A percentile compares a stretch with the other conserved stretches of the same genome.
These are phyloP conservation scores for Hirtodrosophila trivittata DNA, from an alignment of 2,888 invertebrate species.

Conservation along the genomic window DNA sequence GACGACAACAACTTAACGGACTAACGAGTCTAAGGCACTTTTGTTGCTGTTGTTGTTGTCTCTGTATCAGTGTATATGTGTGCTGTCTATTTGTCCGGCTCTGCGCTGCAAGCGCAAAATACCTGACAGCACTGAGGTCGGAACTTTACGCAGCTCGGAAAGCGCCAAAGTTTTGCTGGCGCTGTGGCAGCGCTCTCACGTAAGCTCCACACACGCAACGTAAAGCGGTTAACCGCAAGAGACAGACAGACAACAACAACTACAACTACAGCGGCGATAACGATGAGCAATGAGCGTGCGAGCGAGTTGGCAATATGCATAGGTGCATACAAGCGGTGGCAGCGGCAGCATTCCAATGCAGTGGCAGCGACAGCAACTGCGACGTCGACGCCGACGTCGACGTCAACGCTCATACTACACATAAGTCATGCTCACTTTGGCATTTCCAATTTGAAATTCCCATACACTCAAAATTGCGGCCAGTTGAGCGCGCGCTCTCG, in stretches of 20 bases:
- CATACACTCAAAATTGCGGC: constrained; percentile 49
- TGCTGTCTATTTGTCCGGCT: constrained; percentile 47
- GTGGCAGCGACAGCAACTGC: constrained; percentile 13
- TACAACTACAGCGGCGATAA: constrained; percentile 25
- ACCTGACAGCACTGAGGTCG: constrained; percentile 63
- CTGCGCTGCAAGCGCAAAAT: constrained; percentile 62
- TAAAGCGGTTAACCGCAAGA: constrained; percentile 73
- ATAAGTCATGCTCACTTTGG: constrained; percentile 61
- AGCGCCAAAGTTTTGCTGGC: constrained; percentile 51
- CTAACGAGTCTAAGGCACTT: constrained; percentile 57
- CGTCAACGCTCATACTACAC: constrained; percentile 14
- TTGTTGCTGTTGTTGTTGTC: constrained; percentile 8
- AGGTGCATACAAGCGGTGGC: constrained; percentile 10
- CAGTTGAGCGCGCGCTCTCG: constrained; percentile 21
- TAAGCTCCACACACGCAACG: constrained; percentile 57
- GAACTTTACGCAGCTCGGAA: constrained; percentile 48
- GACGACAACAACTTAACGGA: constrained; percentile 52
- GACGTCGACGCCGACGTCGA: constrained; percentile 11
- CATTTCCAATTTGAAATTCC: constrained; percentile 69
- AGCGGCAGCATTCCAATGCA: constrained; percentile 48
- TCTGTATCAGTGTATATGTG: background rate
- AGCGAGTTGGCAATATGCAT: constrained; percentile 43
- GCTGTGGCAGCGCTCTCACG: constrained; percentile 39
- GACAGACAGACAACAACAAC: constrained; percentile 39
- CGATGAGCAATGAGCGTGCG: constrained; percentile 44